These are phyloP conservation scores for Vanessa cardui DNA, from an alignment of 2,888 invertebrate genomes.

Conservation along the genomic window DNA sequence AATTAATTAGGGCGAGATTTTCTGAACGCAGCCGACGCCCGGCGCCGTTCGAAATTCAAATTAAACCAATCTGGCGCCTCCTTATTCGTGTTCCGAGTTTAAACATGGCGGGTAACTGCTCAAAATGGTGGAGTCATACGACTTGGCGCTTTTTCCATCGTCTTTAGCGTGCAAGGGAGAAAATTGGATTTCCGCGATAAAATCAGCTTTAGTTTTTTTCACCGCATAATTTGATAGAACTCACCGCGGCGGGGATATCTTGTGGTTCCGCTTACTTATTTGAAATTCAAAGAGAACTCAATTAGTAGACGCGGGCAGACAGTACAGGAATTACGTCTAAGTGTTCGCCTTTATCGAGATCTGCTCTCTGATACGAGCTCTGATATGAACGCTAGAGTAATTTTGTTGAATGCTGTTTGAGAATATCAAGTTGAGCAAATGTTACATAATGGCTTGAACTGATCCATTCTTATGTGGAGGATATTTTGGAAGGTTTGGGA, in stretches of 20 bases:
- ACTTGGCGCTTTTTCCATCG: conserved; percentile 81
- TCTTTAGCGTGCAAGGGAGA: conserved; percentile 82
- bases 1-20: conserved; percentile 76
- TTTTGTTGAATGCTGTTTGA: too few relatives aligned
- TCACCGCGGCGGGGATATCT: conserved; percentile 46
- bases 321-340: conserved; percentile 28
- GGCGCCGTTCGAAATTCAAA: conserved; percentile 80
- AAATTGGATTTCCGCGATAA: conserved; percentile 83
- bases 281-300: conserved; percentile 63
- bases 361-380: conserved; percentile 12
- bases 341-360: conserved; percentile 28
- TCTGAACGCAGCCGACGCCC: conserved; percentile 59
- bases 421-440: neutral
- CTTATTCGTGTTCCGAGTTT: conserved; percentile 80
- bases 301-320: conserved; percentile 53
- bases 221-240: conserved; percentile 72
- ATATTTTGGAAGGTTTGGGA: neutral
- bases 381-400: too few relatives aligned
- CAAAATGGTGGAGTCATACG: conserved; percentile 79
- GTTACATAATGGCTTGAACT: neutral
- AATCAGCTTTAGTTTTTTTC: conserved; percentile 78
- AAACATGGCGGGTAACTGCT: conserved; percentile 79
- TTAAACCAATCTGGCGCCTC: conserved; percentile 83
- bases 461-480: too few relatives aligned
- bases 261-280: conserved; percentile 45